A percentile compares a stretch with the other conserved stretches of the same genome.
Evolutionary conservation across 2,888 invertebrate genomes (phyloP).

Genomic region (Polyploca ridens): DNA sequence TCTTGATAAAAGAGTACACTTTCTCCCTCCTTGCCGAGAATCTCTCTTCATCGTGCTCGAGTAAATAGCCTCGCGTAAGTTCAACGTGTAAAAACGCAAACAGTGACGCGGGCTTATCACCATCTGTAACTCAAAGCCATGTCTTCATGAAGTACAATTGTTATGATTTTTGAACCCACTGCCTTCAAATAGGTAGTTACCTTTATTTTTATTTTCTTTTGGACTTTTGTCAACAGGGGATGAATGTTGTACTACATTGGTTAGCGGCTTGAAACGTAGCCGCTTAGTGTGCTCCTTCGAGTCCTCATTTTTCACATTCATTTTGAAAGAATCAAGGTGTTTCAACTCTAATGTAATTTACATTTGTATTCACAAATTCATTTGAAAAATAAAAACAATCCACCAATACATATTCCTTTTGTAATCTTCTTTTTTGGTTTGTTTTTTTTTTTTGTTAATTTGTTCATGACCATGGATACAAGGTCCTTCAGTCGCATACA

Average conservation of each 20-base stretch:
- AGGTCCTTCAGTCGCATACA: too few species aligned
- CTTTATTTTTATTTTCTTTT: conserved; percentile 67
- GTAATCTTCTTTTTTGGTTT: background rate
- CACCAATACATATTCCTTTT: background rate
- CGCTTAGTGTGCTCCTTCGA: conserved; percentile 73
- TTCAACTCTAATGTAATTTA: background rate
- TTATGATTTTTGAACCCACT: background rate
- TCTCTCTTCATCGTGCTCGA: conserved; percentile 97
- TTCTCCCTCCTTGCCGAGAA: conserved; percentile 97
- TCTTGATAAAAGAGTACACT: conserved; percentile 98
- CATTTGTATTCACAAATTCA: background rate
- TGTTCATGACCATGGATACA: too few species aligned
- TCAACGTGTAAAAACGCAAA: conserved; percentile 93
- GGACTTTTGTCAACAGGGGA: conserved; percentile 58
- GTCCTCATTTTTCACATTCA: conserved; percentile 71
- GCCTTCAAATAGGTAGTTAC: conserved; percentile 30
- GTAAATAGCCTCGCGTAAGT: conserved; percentile 94
- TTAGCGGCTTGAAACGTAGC: conserved; percentile 73
- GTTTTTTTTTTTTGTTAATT: too few species aligned
- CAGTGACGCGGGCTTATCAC: conserved; percentile 73
- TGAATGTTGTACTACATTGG: conserved; percentile 64
- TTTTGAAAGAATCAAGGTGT: conserved; percentile 25
- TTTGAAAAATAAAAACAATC: background rate
- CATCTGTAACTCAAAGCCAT: conserved; percentile 61
- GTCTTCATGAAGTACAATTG: background rate